phyloP scores from a whole-genome alignment of 2,797 vertebrate species.

The Ispidina picta region DNA sequence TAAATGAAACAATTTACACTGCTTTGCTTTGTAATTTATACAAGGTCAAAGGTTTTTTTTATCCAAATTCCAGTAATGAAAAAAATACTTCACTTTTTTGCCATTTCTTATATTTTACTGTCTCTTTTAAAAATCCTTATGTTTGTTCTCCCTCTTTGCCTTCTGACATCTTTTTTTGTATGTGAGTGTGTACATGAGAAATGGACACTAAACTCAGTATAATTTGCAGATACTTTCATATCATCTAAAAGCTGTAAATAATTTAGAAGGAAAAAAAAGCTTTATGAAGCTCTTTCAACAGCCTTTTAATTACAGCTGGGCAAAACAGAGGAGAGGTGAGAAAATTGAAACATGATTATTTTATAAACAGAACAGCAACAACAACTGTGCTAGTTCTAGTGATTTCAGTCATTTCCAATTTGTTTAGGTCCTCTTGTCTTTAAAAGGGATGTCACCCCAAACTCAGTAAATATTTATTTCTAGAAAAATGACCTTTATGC shows the following conservation, averaged over 20 bases:
- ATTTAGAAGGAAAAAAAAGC: not conserved
- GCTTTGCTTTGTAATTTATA: not conserved
- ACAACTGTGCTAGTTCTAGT: not conserved
- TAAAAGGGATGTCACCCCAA: not conserved
- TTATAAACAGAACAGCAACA: not conserved
- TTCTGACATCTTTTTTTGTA: not conserved
- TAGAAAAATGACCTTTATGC: not conserved
- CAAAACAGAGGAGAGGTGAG: not conserved
- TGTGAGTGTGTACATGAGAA: not conserved
- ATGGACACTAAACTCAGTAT: not conserved
- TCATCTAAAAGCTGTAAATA: slow-evolving; percentile 18
- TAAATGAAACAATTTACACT: not conserved
- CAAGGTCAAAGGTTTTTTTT: not conserved
- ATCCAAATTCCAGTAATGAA: not conserved
- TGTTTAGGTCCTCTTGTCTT: not conserved
- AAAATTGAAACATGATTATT: slow-evolving; percentile 27
- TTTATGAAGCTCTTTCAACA: slow-evolving; percentile 1
- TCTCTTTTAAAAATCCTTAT: not conserved
- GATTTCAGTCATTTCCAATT: not conserved
- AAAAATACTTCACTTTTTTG: not conserved
- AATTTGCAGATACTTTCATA: not conserved
- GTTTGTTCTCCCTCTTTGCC: not conserved
- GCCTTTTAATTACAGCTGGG: not conserved
- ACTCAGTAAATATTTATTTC: not conserved
- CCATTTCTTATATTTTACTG: not conserved